Evolutionary conservation across 2,888 invertebrate genomes (phyloP), one percentile per base, ranked within the genome.

Genomic region (Ametastegia equiseti): DNA sequence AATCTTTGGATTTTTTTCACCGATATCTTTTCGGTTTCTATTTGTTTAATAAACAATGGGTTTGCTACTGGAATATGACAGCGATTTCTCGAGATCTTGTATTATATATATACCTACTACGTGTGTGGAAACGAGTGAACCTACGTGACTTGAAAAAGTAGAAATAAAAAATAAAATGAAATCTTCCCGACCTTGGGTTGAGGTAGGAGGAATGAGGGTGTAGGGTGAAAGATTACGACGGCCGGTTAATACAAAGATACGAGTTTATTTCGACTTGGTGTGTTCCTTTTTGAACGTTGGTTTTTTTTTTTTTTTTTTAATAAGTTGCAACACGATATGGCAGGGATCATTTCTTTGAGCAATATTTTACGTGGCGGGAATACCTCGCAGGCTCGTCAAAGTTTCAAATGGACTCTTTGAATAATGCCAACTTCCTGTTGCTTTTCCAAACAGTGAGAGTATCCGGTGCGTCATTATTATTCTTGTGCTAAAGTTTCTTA

Each of bases 291-390:
- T 36, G n/a, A n/a, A n/a, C n/a, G n/a, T 36, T 45, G 1, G 33
- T 5, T n/a, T n/a, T 30, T 47, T 9, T n/a, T 30, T 50, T 50
- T 9, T 13, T 9, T 30, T 50, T 11, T n/a, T 19, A 33, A 54
- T 54, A 54, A 75, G 54, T 75, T 33, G 33, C 50, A 54, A 19
- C 42, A 45, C 50, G 75, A 54, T 67, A 50, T 30, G 54, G 19
- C 33, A 7, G 50, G 54, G 75, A 54, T 75, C 75, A 75, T 75
- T 75, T 75, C 75, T 75, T 75, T 54, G n/a, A 33, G 54, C 54
- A 75, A 75, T 75, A 75, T 75, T 54, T 75, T 75, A 75, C 75
- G 75, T 75, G 75, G 75, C 27, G 6, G 13, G 75, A 75, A 75
- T 75, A 13, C 7, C 23, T 47, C 36, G 15, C 7, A n/a, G 54